Evolutionary conservation across 2,113 vertebrate genomes (phyloP), one percentile per base, ranked within the genome.

Genomic region (Leucoraja erinaceus): DNA sequence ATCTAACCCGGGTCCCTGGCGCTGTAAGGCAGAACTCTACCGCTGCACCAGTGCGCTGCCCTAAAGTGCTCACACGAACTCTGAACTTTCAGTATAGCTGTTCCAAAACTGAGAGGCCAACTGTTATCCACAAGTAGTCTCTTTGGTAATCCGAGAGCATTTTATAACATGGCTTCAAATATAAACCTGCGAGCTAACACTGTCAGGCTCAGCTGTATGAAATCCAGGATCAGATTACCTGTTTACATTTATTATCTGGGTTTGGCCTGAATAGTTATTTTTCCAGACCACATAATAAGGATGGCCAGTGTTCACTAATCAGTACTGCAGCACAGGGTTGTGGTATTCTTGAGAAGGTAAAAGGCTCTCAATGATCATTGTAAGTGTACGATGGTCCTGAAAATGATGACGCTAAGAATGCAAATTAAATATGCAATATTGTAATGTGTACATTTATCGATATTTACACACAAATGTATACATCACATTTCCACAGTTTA

Each of bases 381-480:
- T 47, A 47, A 81, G 7, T 18, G 75, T 33, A 61, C 22, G 11
- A 61, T 86, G 14, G 11, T 66, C 59, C 83, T 31, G 20, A 18
- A 33, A 63, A 33, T 77, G 75, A 33, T 33, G 25, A 75, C 8
- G n/a, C 72, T 28, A 25, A 28, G 59, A 31, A 31, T 88, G 83
- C 59, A 66, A 63, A n/a, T 63, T 63, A 88, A 83, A 83, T 56
- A 83, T 83, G 33, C 79, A 83, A 59, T 56, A 8, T 4, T 66
- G 28, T 66, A 88, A 88, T 88, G 54, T 59, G 28, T 84, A 84
- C 56, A 84, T 61, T 84, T 84, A 56, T 84, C 25, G 81, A 84
- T 28, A 84, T 84, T 84, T 84, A 61, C 81, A 84, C 54, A 84
- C 56, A 59, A 84, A 84, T 61, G 83, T 88, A 88, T 31, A 88